Evolutionary conservation across 1,140 invertebrate species (phyloP), one percentile per base, ranked within the genome.

Genomic region (Drosophila prosaltans): DNA sequence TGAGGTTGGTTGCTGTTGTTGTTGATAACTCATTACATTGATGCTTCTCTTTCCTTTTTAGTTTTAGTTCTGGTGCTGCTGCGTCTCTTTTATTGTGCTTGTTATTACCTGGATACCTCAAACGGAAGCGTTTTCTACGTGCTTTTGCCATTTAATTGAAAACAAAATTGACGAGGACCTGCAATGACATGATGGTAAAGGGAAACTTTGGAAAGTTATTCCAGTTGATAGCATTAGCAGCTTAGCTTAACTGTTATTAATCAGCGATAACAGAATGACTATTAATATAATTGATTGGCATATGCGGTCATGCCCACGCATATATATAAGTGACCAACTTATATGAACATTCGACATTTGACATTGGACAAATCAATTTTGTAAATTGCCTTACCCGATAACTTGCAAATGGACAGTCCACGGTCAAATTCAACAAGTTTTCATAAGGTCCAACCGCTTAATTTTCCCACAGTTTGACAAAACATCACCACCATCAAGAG

Each of bases 71-170:
- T 60, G 48, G 41, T 36, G 10, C 70, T 45, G 21, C 40, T 62
- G 11, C 40, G 63, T 10, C 36, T 21, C 32, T 55, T 54, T 16
- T 11, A 51, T 61, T 61, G 64, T 68, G 71, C 45, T 67, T 60
- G n/a, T 57, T 72, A 61, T 63, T 36, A 61, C 66, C 57, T 68
- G 41, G 61, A 63, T 82, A 78, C 78, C 78, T 85, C 78, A 81
- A 67, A 86, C 70, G 80, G 62, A 77, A 80, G 54, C 84, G 83
- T 88, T 86, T 86, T 65, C 83, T 86, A 54, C 83, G 83, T 88
- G 70, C 40, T 74, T 72, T 80, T 73, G 84, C 84, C 84, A 88
- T 88, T 84, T 88, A 88, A 66, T 70, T 70, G 65, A 41, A 11
- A 51, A 7, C 9, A 24, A 43, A 69, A 57, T 82, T 55, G 59